These are phyloP conservation scores for Anisognathus igniventris DNA, from an alignment of 2,797 vertebrate genomes.

Conservation along the genomic window DNA sequence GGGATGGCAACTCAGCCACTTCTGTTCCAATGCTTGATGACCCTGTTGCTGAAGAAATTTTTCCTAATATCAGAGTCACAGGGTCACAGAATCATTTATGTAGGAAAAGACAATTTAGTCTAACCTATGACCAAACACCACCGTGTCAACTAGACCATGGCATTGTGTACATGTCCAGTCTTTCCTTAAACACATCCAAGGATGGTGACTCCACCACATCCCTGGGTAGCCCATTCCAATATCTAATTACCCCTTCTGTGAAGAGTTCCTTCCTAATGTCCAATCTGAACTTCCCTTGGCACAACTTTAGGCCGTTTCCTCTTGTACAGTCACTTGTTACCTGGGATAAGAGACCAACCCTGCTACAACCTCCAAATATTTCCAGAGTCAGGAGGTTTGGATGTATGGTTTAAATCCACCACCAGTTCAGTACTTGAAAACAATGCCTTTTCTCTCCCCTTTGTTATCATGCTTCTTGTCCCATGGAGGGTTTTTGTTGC, in stretches of 20 bases:
- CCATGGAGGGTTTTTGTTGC: fast-evolving
- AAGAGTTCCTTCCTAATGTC: neutral
- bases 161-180: neutral
- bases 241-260: neutral
- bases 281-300: neutral
- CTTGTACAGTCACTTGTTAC: neutral
- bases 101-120: neutral
- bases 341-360: neutral
- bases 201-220: neutral
- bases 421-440: neutral
- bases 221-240: neutral
- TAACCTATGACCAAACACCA: neutral
- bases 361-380: neutral
- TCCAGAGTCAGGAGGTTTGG: neutral
- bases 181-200: neutral
- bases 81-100: neutral
- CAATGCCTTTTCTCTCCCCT: neutral
- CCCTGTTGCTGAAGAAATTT: neutral
- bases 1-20: neutral
- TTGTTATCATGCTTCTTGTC: neutral
- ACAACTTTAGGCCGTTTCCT: neutral
- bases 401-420: neutral
- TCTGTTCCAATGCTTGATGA: neutral
- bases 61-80: neutral
- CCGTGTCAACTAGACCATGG: neutral